Percentiles rank a stretch among this genome's conserved stretches.
These are phyloP conservation scores for Actinia tenebrosa DNA, from an alignment of 64 coral and sea anemone species.

Conservation along the genomic window DNA sequence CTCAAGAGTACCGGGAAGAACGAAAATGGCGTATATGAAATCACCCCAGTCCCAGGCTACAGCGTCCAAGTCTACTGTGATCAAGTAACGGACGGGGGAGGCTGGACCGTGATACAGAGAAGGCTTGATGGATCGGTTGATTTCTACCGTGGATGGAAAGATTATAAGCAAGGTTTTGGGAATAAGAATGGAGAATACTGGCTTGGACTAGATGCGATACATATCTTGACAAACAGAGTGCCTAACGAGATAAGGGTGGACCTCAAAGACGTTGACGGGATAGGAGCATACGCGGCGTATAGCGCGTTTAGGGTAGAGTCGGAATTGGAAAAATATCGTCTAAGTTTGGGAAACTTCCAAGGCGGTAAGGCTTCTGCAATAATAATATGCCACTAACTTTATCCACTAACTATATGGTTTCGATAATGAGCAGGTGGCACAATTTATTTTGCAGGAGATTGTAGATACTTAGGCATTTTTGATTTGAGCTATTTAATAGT, in stretches of 20 bases:
- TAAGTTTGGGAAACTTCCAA: constrained; percentile 3
- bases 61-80: not conserved
- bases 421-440: no score
- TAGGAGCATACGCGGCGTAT: constrained; percentile 3
- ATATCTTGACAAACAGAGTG: not conserved
- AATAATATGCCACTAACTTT: not conserved
- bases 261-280: not conserved
- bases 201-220: constrained; percentile 24
- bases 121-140: no score
- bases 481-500: no score
- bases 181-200: no score
- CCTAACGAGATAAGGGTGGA: constrained; percentile 18
- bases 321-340: constrained; percentile 5
- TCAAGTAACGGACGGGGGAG: not conserved
- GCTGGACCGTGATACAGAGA: no score
- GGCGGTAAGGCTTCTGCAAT: not conserved
- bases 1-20: not conserved
- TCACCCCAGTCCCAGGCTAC: not conserved
- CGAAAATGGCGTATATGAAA: not conserved
- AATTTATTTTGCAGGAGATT: no score
- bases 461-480: no score
- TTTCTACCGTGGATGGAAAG: no score
- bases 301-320: not conserved
- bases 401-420: no score
- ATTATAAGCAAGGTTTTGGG: no score